A percentile compares a stretch with the other conserved stretches of the same genome.
Evolutionary conservation across 2,888 invertebrate species (phyloP).

Genomic region (Platycheirus rosarum): DNA sequence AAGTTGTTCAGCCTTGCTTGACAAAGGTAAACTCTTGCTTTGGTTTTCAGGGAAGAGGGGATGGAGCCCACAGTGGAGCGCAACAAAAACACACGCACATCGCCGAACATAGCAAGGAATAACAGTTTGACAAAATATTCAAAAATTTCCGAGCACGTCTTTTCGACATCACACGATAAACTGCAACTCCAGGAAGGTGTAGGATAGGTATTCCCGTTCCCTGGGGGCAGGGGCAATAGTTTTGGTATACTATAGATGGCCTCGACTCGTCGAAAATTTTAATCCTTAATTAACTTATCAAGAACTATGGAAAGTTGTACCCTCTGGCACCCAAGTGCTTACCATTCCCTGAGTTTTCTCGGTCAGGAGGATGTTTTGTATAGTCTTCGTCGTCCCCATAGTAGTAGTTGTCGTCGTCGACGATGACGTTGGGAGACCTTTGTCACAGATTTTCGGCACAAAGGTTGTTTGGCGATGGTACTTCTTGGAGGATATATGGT

Average conservation of each 20-base stretch:
- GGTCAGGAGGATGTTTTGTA: slow-evolving; percentile 14
- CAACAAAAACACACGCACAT: slow-evolving; percentile 22
- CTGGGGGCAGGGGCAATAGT: slow-evolving; percentile 36
- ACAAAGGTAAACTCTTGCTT: slow-evolving; percentile 69
- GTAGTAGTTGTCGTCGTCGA: neutral
- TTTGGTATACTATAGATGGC: slow-evolving; percentile 30
- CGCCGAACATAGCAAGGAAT: slow-evolving; percentile 15
- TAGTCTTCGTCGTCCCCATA: too few relatives aligned
- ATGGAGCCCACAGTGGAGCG: neutral
- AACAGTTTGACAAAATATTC: slow-evolving; percentile 68
- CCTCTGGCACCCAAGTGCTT: slow-evolving; percentile 50
- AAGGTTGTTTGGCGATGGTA: neutral
- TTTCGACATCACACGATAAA: slow-evolving; percentile 65
- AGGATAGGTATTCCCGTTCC: neutral
- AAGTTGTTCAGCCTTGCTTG: slow-evolving; percentile 72
- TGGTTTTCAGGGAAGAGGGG: neutral
- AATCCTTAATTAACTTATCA: slow-evolving; percentile 77
- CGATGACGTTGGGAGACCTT: slow-evolving; percentile 20
- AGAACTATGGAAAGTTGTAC: slow-evolving; percentile 70
- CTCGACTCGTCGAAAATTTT: slow-evolving; percentile 72
- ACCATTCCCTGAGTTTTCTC: slow-evolving; percentile 3
- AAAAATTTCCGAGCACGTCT: slow-evolving; percentile 64
- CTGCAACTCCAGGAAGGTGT: slow-evolving; percentile 25
- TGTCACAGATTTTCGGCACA: slow-evolving; percentile 48
- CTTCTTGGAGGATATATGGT: neutral